Evolutionary conservation across 2,113 vertebrate genomes (phyloP), one percentile per base, ranked within the genome.

Genomic region (Istiophorus platypterus): DNA sequence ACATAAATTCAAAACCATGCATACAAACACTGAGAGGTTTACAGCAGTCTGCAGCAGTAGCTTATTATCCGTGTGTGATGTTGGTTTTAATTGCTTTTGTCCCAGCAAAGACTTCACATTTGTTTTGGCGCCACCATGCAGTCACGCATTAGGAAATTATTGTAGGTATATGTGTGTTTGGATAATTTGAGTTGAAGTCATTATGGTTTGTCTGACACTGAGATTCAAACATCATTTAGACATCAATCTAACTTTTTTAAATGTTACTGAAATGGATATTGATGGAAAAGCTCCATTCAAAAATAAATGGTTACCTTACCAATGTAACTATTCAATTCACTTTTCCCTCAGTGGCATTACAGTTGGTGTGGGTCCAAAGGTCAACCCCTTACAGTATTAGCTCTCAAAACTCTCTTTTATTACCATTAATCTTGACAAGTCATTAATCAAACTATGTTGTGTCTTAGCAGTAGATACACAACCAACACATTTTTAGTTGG

Each of bases 21-120:
- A 69, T 67, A 49, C 27, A 74, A 62, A 58, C 82, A 29, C 47
- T 24, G 22, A 54, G 61, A 72, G 71, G 22, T 72, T 49, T 62
- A 26, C 47, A 59, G 42, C 56, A 68, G 59, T 56, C 26, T 67
- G 59, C 34, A 39, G 69, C 24, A 22, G 57, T 34, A 41, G 69
- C 65, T 73, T 45, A 80, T 92, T 76, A 86, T 89, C 67, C 54
- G 12, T 12, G 24, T 39, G 52, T 42, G 69, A 5, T 76, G 74
- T 88, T 88, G 81, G 81, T 71, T 81, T 77, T 87, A 89, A 89
- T 88, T 88, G 79, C 72, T 87, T 62, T 66, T 41, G 29, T 80
- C 76, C 70, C 79, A 61, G 64, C 45, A 72, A 84, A 78, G 75
- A 79, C 64, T 47, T 54, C 41, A 42, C 65, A 70, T 78, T 83